phyloP scores from a whole-genome alignment of 2,888 invertebrate species.

The Craniophora ligustri region DNA sequence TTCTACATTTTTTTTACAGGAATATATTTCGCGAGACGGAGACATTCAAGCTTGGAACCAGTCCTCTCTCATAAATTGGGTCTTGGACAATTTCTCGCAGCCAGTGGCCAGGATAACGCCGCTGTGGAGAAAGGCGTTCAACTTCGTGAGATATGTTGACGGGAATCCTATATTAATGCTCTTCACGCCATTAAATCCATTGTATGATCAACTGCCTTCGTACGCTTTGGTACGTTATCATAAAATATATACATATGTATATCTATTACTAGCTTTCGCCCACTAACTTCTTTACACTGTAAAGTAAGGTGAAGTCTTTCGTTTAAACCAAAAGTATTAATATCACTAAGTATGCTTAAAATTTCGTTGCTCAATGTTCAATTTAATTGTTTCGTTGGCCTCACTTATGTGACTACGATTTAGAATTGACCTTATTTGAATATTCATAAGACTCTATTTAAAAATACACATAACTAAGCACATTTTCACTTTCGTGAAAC shows the following conservation, averaged over 20 bases:
- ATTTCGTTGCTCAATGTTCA: too few species aligned
- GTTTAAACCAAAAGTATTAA: too few species aligned
- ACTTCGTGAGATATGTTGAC: slow-evolving; percentile 90
- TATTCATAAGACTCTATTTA: too few species aligned
- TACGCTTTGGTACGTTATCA: slow-evolving; percentile 90
- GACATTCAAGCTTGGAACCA: slow-evolving; percentile 74
- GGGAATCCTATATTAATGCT: slow-evolving; percentile 92
- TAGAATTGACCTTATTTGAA: too few species aligned
- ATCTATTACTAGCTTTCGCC: background rate
- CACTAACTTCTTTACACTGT: too few species aligned
- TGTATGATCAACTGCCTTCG: slow-evolving; percentile 90
- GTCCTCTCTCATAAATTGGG: slow-evolving; percentile 87
- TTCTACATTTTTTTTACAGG: slow-evolving; percentile 76
- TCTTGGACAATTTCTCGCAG: slow-evolving; percentile 89
- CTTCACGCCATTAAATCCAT: slow-evolving; percentile 93
- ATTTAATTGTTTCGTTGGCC: too few species aligned
- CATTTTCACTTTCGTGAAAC: too few species aligned
- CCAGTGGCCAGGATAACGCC: slow-evolving; percentile 91
- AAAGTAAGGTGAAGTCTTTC: too few species aligned
- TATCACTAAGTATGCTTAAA: too few species aligned
- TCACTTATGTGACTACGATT: too few species aligned
- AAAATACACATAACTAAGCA: too few species aligned
- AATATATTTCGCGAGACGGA: slow-evolving; percentile 81
- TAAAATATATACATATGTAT: background rate
- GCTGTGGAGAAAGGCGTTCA: slow-evolving; percentile 91